phyloP scores from a whole-genome alignment of 2,113 vertebrate species.

The Fukomys damarensis region DNA sequence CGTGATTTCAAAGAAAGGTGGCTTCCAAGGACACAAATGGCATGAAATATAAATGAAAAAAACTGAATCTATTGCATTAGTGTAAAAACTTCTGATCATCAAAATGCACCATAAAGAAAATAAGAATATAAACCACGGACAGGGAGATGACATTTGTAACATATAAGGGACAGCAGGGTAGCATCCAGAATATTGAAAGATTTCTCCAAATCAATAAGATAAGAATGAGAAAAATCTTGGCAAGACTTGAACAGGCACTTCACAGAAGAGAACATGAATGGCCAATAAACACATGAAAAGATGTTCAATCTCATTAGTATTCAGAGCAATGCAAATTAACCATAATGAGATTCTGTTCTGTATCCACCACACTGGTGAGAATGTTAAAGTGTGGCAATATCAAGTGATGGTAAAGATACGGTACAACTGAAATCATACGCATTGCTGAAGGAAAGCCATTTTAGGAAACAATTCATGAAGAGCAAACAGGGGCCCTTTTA shows the following conservation, averaged over 20 bases:
- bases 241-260: conserved; percentile 22
- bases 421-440: neutral
- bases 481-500: neutral
- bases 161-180: neutral
- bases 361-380: conserved; percentile 60
- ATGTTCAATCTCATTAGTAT: conserved; percentile 49
- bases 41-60: neutral
- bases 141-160: neutral
- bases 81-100: conserved; percentile 37
- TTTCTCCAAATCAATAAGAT: neutral
- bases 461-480: neutral
- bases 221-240: conserved; percentile 32
- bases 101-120: neutral
- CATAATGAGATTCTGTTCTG: conserved; percentile 44
- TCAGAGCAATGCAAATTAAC: conserved; percentile 60
- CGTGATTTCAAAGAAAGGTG: neutral
- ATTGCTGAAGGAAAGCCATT: neutral
- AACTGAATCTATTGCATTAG: neutral
- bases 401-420: neutral
- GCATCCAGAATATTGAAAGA: neutral
- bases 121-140: neutral
- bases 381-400: conserved; percentile 27
- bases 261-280: conserved; percentile 53
- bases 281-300: conserved; percentile 56
- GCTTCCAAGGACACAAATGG: neutral